Evolutionary conservation across 2,797 vertebrate species (phyloP).

Genomic region (Furcifer pardalis): DNA sequence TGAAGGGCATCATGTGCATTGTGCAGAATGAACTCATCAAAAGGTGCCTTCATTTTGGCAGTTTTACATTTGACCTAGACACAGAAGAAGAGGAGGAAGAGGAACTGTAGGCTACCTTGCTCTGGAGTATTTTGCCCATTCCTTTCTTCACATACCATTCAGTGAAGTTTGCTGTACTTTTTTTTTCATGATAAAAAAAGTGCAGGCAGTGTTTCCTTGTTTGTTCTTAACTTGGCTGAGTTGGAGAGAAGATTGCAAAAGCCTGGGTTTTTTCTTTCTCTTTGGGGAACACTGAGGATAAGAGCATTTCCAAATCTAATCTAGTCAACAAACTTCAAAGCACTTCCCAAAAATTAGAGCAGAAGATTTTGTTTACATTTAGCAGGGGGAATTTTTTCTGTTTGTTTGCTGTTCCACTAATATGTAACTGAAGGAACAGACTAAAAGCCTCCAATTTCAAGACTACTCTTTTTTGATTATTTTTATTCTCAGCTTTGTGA

Average conservation of each 20-base stretch:
- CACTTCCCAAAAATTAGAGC: slow-evolving; percentile 31
- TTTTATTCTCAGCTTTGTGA: neutral
- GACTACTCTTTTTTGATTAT: neutral
- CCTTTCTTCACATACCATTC: neutral
- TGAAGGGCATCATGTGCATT: too few relatives aligned
- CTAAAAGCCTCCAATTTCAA: slow-evolving; percentile 10
- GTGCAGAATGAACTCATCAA: too few relatives aligned
- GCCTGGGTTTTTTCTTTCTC: neutral
- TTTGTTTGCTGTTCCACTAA: slow-evolving; percentile 62
- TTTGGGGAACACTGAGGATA: neutral
- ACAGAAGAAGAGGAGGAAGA: too few relatives aligned
- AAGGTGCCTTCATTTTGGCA: too few relatives aligned
- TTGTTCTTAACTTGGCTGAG: neutral
- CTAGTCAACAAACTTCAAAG: slow-evolving; percentile 49
- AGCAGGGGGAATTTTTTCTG: slow-evolving; percentile 15
- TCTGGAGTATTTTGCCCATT: neutral
- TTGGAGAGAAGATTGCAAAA: neutral
- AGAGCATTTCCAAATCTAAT: neutral
- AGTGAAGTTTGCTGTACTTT: neutral
- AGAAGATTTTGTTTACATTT: slow-evolving; percentile 11
- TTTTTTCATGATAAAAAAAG: neutral
- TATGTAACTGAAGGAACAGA: slow-evolving; percentile 57
- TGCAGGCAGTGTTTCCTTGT: neutral
- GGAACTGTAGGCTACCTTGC: neutral
- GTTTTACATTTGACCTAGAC: too few relatives aligned